These are phyloP conservation scores for Xenopus borealis DNA, from an alignment of 2,113 vertebrate species.

Conservation along the genomic window DNA sequence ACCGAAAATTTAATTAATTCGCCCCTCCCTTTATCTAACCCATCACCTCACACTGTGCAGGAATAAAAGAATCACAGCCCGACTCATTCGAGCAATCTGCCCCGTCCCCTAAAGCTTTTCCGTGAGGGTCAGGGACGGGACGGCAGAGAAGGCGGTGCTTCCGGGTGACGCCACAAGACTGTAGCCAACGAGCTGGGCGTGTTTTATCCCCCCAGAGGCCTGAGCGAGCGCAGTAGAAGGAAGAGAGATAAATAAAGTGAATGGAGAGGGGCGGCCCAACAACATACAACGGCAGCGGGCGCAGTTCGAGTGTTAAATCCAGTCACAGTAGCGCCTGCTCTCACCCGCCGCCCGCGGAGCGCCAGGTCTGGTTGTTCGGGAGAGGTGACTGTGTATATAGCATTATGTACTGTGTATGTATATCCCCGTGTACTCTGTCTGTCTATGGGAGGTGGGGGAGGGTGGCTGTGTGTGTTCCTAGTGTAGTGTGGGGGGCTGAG, in stretches of 20 bases:
- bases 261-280: slow-evolving; percentile 32
- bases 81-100: no score
- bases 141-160: neutral
- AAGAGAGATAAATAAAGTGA: slow-evolving; percentile 44
- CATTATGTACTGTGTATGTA: slow-evolving; percentile 43
- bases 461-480: slow-evolving; percentile 20
- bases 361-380: slow-evolving; percentile 7
- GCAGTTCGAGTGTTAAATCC: neutral
- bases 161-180: slow-evolving; percentile 35
- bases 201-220: slow-evolving; percentile 42
- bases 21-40: no score
- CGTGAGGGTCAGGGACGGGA: no score
- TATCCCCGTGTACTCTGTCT: slow-evolving; percentile 19
- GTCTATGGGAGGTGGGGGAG: slow-evolving; percentile 15
- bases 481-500: neutral
- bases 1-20: no score
- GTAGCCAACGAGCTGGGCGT: slow-evolving; percentile 47
- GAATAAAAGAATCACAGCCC: no score
- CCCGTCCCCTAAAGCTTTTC: no score
- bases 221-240: slow-evolving; percentile 49
- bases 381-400: slow-evolving; percentile 32
- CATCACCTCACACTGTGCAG: no score
- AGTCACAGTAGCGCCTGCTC: no score
- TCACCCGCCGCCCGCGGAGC: neutral
- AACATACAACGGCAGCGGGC: neutral